Evolutionary conservation across 1,140 invertebrate species (phyloP).

Genomic region (Drosophila biarmipes): DNA sequence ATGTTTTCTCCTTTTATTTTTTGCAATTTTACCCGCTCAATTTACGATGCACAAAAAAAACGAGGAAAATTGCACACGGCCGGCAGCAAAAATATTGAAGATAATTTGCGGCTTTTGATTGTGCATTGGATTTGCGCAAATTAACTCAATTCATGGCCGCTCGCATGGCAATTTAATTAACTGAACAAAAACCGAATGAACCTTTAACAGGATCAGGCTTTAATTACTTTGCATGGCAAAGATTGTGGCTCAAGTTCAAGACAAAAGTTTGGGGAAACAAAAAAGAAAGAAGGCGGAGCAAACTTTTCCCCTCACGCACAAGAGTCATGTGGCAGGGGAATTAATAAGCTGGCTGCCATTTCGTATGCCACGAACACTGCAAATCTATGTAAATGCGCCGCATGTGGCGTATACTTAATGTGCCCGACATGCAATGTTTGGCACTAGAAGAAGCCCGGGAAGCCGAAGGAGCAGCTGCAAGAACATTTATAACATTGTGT

Average conservation of each 20-base stretch:
- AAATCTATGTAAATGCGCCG: slow-evolving; percentile 69
- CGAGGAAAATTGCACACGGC: slow-evolving; percentile 17
- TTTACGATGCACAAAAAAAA: slow-evolving; percentile 42
- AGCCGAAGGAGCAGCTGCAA: slow-evolving; percentile 45
- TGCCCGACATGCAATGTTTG: slow-evolving; percentile 56
- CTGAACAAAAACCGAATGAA: slow-evolving; percentile 20
- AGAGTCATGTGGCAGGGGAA: slow-evolving; percentile 51
- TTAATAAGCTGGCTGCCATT: slow-evolving; percentile 68
- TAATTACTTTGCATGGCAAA: slow-evolving; percentile 24
- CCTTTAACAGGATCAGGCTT: slow-evolving; percentile 24
- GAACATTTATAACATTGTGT: slow-evolving; percentile 78
- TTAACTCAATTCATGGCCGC: slow-evolving; percentile 70
- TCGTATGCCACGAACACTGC: slow-evolving; percentile 60
- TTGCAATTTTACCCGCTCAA: slow-evolving; percentile 49
- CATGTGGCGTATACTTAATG: slow-evolving; percentile 79
- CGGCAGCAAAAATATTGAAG: slow-evolving; percentile 61
- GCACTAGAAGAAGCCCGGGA: slow-evolving; percentile 17
- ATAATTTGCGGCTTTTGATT: slow-evolving; percentile 65
- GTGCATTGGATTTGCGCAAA: slow-evolving; percentile 67
- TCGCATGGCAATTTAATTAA: slow-evolving; percentile 70
- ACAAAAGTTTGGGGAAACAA: slow-evolving; percentile 13
- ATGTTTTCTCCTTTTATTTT: slow-evolving; percentile 15
- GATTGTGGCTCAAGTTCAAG: slow-evolving; percentile 25
- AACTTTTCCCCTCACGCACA: slow-evolving; percentile 25
- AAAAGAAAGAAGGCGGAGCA: slow-evolving; percentile 6